Percentiles rank a stretch among this genome's conserved stretches.
These are phyloP conservation scores for Chaitophorus viminalis DNA, from an alignment of 2,888 invertebrate genomes.

Conservation along the genomic window DNA sequence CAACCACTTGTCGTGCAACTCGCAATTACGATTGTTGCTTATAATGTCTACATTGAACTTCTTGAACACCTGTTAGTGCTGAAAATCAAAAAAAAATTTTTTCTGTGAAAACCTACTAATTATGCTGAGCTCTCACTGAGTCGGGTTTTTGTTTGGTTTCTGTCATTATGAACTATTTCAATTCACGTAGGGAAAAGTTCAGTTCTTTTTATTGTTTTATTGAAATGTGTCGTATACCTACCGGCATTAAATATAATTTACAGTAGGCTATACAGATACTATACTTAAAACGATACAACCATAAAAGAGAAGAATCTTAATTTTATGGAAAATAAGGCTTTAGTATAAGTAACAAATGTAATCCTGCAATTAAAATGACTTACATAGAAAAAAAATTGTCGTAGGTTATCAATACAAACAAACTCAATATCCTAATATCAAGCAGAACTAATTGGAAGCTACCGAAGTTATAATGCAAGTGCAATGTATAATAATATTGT, in stretches of 20 bases:
- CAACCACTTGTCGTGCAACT: slow-evolving; percentile 51
- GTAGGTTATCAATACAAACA: background rate
- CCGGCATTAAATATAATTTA: too few species aligned
- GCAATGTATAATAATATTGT: background rate
- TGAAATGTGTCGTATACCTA: too few species aligned
- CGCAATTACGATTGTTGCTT: slow-evolving; percentile 45
- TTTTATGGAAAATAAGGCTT: background rate
- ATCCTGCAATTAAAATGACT: background rate
- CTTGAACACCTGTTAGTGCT: slow-evolving; percentile 35
- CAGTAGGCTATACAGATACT: too few species aligned
- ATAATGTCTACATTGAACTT: slow-evolving; percentile 54
- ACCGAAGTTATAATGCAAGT: background rate
- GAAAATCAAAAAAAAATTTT: slow-evolving; percentile 36
- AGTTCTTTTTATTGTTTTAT: too few species aligned
- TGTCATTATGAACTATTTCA: too few species aligned
- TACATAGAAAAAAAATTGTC: background rate
- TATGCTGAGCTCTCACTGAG: too few species aligned
- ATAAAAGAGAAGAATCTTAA: background rate
- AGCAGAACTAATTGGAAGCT: background rate
- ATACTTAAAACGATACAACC: background rate
- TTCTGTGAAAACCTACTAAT: background rate
- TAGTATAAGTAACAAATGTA: background rate
- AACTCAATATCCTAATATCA: background rate
- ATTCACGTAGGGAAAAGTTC: too few species aligned
- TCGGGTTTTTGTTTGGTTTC: too few species aligned